Conservation (phyloP, 2,113 vertebrate species). For the Notothenia rossii region DNA sequence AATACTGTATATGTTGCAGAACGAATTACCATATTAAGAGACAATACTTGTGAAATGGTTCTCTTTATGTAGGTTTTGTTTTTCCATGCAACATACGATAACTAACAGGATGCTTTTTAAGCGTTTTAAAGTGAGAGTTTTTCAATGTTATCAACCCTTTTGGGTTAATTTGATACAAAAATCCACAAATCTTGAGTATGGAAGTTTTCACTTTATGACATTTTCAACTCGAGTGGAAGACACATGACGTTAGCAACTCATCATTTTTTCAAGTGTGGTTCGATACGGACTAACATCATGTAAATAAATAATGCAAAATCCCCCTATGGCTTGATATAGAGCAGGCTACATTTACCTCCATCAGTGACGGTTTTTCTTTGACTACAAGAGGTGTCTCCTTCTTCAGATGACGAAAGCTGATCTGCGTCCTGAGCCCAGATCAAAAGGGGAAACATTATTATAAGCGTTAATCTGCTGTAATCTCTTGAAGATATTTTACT, state of each 20-base stretch:
- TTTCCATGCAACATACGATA: too few species aligned
- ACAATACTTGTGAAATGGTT: neutral
- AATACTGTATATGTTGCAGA: neutral
- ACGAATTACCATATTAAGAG: neutral
- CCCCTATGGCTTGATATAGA: conserved; percentile 22
- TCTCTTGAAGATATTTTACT: conserved; percentile 45
- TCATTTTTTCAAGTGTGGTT: conserved; percentile 10
- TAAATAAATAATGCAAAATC: conserved; percentile 43
- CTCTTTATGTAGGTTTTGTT: neutral
- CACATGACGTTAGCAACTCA: conserved; percentile 6
- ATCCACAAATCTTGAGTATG: neutral
- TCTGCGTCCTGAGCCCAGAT: conserved; percentile 22
- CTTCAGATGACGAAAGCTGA: conserved; percentile 27
- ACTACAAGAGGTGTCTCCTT: neutral
- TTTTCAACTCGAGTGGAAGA: neutral
- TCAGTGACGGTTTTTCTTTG: conserved; percentile 3
- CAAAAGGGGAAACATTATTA: conserved; percentile 41
- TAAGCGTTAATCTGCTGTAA: conserved; percentile 55
- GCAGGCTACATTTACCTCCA: conserved; percentile 30
- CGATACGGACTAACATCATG: conserved; percentile 22
- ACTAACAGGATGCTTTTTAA: neutral
- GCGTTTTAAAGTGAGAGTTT: neutral
- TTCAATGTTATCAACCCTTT: neutral
- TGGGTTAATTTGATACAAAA: neutral
- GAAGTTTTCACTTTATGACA: neutral